phyloP scores from a whole-genome alignment of 1,140 invertebrate genomes.

The Popillia japonica region DNA sequence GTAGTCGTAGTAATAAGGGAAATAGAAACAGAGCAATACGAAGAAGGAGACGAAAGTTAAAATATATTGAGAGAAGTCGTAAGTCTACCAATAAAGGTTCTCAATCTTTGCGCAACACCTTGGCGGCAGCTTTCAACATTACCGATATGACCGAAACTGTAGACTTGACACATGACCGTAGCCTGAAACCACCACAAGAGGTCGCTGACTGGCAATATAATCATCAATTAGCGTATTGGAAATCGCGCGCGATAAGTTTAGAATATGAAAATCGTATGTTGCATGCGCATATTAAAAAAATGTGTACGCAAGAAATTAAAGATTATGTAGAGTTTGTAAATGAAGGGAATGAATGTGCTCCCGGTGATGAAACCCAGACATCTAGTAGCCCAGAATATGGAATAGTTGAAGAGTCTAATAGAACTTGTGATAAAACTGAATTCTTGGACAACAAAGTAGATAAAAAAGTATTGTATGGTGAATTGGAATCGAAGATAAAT shows the following conservation, averaged over 20 bases:
- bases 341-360: background rate
- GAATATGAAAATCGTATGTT: constrained; percentile 71
- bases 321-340: constrained; percentile 45
- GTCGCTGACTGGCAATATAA: constrained; percentile 63
- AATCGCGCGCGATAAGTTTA: constrained; percentile 69
- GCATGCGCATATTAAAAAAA: constrained; percentile 56
- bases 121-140: constrained; percentile 48
- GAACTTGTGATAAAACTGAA: constrained; percentile 50
- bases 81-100: constrained; percentile 42
- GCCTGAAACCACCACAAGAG: constrained; percentile 42
- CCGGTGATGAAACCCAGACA: background rate
- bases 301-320: constrained; percentile 49
- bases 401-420: background rate
- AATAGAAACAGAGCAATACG: constrained; percentile 43
- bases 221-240: constrained; percentile 72
- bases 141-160: constrained; percentile 46
- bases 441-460: background rate
- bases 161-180: constrained; percentile 1
- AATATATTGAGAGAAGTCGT: constrained; percentile 48
- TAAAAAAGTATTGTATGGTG: constrained; percentile 64
- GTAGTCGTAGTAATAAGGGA: background rate
- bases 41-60: constrained; percentile 50
- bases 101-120: constrained; percentile 46
- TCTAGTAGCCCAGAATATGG: constrained; percentile 34
- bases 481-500: constrained; percentile 71